phyloP scores from a whole-genome alignment of 1,140 invertebrate genomes.

The Bombus sibiricus region DNA sequence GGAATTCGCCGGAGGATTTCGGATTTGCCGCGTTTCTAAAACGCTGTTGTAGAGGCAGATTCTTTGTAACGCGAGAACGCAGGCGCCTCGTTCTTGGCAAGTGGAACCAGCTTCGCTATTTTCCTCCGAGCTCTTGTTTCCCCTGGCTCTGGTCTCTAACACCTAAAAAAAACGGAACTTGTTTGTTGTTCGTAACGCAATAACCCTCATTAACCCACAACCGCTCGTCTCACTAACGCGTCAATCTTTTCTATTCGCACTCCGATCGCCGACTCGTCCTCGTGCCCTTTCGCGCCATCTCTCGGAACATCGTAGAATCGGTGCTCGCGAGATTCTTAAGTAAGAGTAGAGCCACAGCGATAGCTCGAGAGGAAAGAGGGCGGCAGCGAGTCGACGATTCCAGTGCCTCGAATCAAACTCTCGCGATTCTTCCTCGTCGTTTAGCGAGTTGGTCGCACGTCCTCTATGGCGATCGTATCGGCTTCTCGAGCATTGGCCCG shows the following conservation, averaged over 20 bases:
- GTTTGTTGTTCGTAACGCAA: slow-evolving; percentile 17
- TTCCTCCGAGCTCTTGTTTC: background rate
- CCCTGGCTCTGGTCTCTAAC: slow-evolving; percentile 2
- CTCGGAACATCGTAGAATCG: background rate
- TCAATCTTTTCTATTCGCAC: background rate
- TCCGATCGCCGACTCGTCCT: background rate
- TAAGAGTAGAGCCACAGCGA: too few species aligned
- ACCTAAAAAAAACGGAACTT: background rate
- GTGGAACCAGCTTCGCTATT: background rate
- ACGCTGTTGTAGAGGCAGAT: background rate
- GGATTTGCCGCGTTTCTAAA: background rate
- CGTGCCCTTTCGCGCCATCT: background rate
- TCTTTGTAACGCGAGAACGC: background rate
- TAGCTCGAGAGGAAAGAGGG: too few species aligned
- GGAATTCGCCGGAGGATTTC: background rate
- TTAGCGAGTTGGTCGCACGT: too few species aligned
- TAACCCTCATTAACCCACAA: background rate
- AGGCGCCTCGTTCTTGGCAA: background rate
- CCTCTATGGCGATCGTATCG: too few species aligned
- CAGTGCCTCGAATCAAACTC: background rate
- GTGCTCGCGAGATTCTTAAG: too few species aligned
- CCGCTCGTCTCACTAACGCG: background rate
- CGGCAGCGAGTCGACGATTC: too few species aligned
- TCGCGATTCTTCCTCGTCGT: background rate
- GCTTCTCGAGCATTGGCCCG: background rate